Conservation (phyloP, 1,140 invertebrate genomes). For the Lordiphosa clarofinis region DNA sequence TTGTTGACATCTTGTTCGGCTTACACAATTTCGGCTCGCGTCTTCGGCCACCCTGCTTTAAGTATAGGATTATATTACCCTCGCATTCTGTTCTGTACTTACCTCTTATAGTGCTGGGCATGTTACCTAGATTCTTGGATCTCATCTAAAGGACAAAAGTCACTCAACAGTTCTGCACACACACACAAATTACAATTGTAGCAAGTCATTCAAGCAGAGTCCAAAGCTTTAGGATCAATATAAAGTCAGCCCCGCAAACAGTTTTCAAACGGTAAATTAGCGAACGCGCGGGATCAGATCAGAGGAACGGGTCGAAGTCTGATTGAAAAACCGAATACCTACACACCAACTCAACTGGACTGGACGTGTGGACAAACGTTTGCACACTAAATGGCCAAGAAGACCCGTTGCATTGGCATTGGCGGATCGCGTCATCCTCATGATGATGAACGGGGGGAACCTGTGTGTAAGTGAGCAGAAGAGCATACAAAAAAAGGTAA, state of each 20-base stretch:
- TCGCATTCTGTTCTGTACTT: constrained; percentile 19
- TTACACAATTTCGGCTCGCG: too few species aligned
- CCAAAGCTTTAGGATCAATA: constrained; percentile 16
- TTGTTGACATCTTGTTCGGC: too few species aligned
- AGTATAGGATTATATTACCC: too few species aligned
- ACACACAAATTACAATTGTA: constrained; percentile 11
- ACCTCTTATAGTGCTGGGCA: constrained; percentile 77
- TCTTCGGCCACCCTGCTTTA: too few species aligned
- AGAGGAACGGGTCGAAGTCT: constrained; percentile 20
- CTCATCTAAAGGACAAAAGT: constrained; percentile 39
- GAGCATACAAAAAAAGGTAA: constrained; percentile 23
- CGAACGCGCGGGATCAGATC: constrained; percentile 21
- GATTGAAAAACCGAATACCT: background rate
- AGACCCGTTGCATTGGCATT: constrained; percentile 47
- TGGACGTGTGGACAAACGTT: constrained; percentile 74
- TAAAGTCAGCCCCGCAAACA: constrained; percentile 38
- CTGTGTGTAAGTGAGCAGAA: constrained; percentile 9
- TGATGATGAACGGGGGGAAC: constrained; percentile 15
- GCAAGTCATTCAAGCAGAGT: constrained; percentile 16
- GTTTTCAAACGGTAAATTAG: constrained; percentile 62
- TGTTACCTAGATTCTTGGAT: constrained; percentile 55
- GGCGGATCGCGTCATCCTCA: constrained; percentile 22
- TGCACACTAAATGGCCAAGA: constrained; percentile 69
- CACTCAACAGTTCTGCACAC: constrained; percentile 16
- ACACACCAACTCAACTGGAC: constrained; percentile 25